phyloP scores from a whole-genome alignment of 1,140 invertebrate species.

The Armadillidium nasatum region DNA sequence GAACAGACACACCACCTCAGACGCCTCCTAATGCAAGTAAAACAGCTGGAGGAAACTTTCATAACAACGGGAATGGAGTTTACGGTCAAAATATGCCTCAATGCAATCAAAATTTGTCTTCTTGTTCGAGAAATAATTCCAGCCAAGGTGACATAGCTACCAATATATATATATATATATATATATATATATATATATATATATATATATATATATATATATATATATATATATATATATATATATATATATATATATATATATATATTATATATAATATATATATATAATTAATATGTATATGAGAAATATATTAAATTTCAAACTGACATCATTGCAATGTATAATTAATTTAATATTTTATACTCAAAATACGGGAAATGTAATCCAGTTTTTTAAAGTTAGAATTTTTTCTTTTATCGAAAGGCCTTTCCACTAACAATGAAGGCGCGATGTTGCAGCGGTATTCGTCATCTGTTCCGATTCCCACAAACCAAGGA shows the following conservation, averaged over 20 bases:
- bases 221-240: constrained; percentile 11
- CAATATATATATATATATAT: too few species aligned
- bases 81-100: neutral
- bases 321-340: too few species aligned
- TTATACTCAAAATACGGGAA: too few species aligned
- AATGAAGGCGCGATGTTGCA: neutral
- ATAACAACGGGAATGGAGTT: neutral
- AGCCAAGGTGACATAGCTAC: neutral
- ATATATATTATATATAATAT: constrained; percentile 15
- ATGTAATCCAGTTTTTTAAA: too few species aligned
- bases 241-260: neutral
- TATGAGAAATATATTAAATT: too few species aligned
- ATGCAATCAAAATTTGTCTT: neutral
- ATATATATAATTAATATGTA: neutral
- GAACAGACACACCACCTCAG: constrained; percentile 81
- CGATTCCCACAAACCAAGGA: neutral
- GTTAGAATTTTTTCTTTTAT: too few species aligned
- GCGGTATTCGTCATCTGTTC: neutral
- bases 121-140: neutral
- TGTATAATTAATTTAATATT: too few species aligned
- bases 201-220: neutral
- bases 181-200: neutral
- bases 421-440: neutral
- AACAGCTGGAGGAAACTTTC: neutral
- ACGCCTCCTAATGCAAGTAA: constrained; percentile 83